Base-by-base conservation (phyloP, 2,113 vertebrate genomes). In the Seriola dumerili region DNA sequence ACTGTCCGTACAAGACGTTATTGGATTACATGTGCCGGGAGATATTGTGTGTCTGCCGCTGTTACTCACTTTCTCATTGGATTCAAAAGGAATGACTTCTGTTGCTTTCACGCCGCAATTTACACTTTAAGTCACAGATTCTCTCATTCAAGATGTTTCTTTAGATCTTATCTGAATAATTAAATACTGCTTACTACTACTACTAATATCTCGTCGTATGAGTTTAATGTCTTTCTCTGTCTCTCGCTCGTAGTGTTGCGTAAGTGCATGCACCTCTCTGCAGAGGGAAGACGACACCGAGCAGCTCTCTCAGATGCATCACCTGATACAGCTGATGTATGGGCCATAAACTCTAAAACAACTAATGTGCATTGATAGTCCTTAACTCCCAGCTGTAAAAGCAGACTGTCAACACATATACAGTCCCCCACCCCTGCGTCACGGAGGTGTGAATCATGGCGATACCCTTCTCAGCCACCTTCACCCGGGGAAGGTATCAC, bases 271-370 rank as follows among this genome's bases (percentile, higher is more conserved):
- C 8, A 4, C 59, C 65, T 79, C 46, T 57, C 25, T 19, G 19
- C 62, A 48, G 19, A 2, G 66, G 66, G 65, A 80, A 50, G 80
- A 92, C 76, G 17, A 57, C 59, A 48, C 12, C 16, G 3, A 54
- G 65, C 19, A 7, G 65, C 55, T 66, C 72, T 9, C 40, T 32
- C 29, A 63, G 77, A 70, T 74, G 63, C 19, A 46, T 81, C 54
- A 55, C 57, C 68, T 50, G 61, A 84, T 82, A 23, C 32, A 34
- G 63, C 74, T 73, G 85, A 87, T 83, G 64, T 50, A 88, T 29
- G 68, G 57, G 44, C 81, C 81, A 82, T 91, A 89, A 91, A 90
- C 83, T 55, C 64, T 85, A 66, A 78, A 84, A 89, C 78, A 81
- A 76, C 65, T 75, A 64, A 74, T 63, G 83, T 50, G 46, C 16